A percentile compares a stretch with the other conserved stretches of the same genome.
Evolutionary conservation across 2,797 vertebrate species (phyloP).

Genomic region (Sus cebifrons): DNA sequence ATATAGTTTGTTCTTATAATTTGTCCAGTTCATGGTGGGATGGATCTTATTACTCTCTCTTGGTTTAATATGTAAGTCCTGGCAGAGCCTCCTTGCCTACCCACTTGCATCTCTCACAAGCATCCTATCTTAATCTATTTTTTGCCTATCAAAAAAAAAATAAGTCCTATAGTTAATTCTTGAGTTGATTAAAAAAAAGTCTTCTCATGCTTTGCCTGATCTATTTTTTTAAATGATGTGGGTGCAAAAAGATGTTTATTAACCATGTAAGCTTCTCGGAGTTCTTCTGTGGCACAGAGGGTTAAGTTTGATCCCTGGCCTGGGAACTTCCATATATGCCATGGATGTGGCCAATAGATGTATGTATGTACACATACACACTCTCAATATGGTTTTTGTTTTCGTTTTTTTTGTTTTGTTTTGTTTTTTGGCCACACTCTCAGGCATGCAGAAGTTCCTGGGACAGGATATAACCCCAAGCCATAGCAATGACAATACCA

Average conservation of each 20-base stretch:
- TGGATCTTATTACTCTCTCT: not conserved
- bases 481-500: not conserved
- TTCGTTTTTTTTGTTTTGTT: not conserved
- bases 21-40: not conserved
- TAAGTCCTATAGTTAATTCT: not conserved
- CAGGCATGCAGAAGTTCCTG: not conserved
- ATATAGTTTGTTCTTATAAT: not conserved
- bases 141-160: not conserved
- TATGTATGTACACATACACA: too few species aligned
- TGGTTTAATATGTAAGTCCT: not conserved
- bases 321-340: too few species aligned
- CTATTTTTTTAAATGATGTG: too few species aligned
- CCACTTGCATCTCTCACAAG: too few species aligned
- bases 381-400: too few species aligned
- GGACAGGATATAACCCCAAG: not conserved
- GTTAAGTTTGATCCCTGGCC: too few species aligned
- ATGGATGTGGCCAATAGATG: too few species aligned
- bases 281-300: too few species aligned
- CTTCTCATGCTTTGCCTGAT: not conserved
- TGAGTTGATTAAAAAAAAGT: not conserved
- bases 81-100: too few species aligned
- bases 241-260: not conserved
- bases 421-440: not conserved
- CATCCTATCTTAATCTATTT: too few species aligned
- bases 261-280: not conserved